Base-by-base conservation (phyloP, 2,888 invertebrate genomes). In the Arctia plantaginis region DNA sequence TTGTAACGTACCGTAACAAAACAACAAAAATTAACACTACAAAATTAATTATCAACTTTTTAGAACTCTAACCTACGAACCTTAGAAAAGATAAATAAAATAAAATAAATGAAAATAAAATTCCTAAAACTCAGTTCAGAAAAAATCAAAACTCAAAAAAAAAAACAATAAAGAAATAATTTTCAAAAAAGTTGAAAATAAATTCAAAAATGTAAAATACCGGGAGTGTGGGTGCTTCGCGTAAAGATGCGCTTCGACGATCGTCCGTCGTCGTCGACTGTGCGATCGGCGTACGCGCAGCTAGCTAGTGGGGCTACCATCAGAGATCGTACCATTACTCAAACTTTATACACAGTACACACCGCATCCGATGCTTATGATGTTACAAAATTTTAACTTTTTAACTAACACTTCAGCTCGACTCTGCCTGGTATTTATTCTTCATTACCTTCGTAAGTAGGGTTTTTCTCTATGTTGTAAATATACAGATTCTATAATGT, bases 191-290 rank as follows among this genome's bases (percentile, higher is more conserved):
- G 74, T 74, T 44, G 73, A 79, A 78, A 81, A 82, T 75, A 72
- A 79, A 82, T 75, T 77, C 80, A 71, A 82, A 65, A 73, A 69
- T 69, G n/a, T 66, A 82, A 81, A 83, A 84, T 85, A 84, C 85
- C 85, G 86, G 82, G 76, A 75, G 84, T 85, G 82, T 81, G 81
- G 66, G 73, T 80, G 79, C 82, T 79, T 83, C 85, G 83, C 85
- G 82, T 84, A 84, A 88, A 87, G 91, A 91, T 90, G 91, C 90
- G 91, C 90, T 83, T 83, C 88, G 87, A 84, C 86, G 89, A 85
- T 79, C 87, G 85, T 87, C 81, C 85, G 87, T 85, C 87, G 87
- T 84, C 87, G 90, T 82, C 85, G 89, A 91, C 91, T 91, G 91
- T 82, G 86, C 82, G 79, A 71, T 76, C 76, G 76, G 80, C 79